A percentile compares a stretch with the other conserved stretches of the same genome.
These are phyloP conservation scores for Staurois parvus DNA, from an alignment of 2,797 vertebrate genomes.

Conservation along the genomic window DNA sequence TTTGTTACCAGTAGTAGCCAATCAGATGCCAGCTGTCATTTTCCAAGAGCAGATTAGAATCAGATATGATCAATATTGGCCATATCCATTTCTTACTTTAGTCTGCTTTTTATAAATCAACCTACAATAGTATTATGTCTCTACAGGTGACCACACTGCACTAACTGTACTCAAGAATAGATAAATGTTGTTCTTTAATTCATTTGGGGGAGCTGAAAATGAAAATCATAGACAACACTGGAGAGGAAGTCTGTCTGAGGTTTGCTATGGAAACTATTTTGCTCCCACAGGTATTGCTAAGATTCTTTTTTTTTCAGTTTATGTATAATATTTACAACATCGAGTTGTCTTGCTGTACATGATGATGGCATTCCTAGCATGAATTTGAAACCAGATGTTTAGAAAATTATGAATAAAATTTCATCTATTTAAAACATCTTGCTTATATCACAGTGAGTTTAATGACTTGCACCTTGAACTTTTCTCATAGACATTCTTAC, in stretches of 20 bases:
- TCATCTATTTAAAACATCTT: constrained; percentile 46
- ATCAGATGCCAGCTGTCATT: no score
- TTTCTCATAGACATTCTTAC: constrained; percentile 16
- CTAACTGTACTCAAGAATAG: neutral
- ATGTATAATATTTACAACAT: constrained; percentile 48
- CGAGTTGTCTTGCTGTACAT: constrained; percentile 9
- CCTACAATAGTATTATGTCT: neutral
- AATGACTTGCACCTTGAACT: constrained; percentile 4
- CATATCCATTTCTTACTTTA: neutral
- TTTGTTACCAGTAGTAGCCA: no score
- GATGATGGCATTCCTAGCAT: constrained; percentile 42
- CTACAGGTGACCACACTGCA: neutral
- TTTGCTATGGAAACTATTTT: constrained; percentile 33
- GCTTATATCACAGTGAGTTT: constrained; percentile 14
- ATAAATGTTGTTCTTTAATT: constrained; percentile 7
- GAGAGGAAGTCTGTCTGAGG: constrained; percentile 9
- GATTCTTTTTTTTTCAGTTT: constrained; percentile 28
- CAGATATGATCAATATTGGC: neutral
- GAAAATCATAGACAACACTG: neutral
- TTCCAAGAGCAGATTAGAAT: neutral
- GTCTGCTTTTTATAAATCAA: neutral
- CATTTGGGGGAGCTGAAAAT: neutral
- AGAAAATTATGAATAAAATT: constrained; percentile 46
- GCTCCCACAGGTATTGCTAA: constrained; percentile 19
- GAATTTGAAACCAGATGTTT: constrained; percentile 34